Conservation (phyloP, 2,888 invertebrate genomes). For the Elaeidobius kamerunicus region DNA sequence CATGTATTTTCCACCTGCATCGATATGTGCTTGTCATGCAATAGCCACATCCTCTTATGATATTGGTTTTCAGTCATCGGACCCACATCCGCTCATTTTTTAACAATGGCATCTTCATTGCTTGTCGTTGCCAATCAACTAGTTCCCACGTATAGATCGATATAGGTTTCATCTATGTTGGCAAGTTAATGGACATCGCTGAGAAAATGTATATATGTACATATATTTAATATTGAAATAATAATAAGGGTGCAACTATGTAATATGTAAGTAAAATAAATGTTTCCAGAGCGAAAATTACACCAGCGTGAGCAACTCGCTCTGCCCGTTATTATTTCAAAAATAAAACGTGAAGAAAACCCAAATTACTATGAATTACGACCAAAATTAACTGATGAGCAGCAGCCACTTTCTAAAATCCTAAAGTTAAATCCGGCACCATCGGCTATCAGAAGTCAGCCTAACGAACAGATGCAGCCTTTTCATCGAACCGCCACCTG, state of each 20-base stretch:
- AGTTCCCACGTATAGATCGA: slow-evolving; percentile 1
- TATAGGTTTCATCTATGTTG: too few relatives aligned
- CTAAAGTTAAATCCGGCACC: slow-evolving; percentile 2
- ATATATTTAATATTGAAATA: too few relatives aligned
- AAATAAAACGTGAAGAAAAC: too few relatives aligned
- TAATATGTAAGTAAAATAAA: not conserved
- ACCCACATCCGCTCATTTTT: slow-evolving; percentile 13
- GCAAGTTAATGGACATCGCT: too few relatives aligned
- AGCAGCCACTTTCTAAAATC: too few relatives aligned
- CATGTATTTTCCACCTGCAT: too few relatives aligned
- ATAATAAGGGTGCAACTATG: too few relatives aligned
- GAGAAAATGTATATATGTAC: too few relatives aligned
- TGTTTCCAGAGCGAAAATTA: not conserved
- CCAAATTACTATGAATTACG: too few relatives aligned
- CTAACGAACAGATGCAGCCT: slow-evolving; percentile 18
- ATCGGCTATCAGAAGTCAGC: too few relatives aligned
- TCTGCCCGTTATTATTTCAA: too few relatives aligned
- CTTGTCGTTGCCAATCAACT: not conserved
- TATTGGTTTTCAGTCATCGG: slow-evolving; percentile 3
- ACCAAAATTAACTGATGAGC: too few relatives aligned
- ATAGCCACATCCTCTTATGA: slow-evolving; percentile 1
- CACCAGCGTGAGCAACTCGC: not conserved
- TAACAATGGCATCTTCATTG: not conserved
- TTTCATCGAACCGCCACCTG: slow-evolving; percentile 20
- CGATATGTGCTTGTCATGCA: not conserved